Evolutionary conservation across 1,140 invertebrate species (phyloP).

Genomic region (Pseudomyrmex gracilis): DNA sequence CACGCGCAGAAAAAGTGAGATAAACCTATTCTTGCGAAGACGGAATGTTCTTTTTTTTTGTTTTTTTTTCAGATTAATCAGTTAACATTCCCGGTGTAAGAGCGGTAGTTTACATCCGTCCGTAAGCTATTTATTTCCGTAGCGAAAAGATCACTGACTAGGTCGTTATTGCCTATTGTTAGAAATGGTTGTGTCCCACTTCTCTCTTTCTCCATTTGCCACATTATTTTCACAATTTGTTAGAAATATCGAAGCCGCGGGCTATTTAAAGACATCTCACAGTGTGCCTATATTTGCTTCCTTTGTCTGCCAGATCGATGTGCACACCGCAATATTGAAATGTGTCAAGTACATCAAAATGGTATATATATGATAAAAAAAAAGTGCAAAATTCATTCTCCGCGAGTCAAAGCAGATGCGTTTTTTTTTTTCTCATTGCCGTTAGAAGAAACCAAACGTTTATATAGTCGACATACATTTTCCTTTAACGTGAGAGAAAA

Average conservation of each 20-base stretch:
- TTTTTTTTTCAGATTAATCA: background rate
- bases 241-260: too few species aligned
- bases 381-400: slow-evolving; percentile 30
- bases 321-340: background rate
- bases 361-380: background rate
- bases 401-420: slow-evolving; percentile 31
- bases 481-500: slow-evolving; percentile 31
- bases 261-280: too few species aligned
- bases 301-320: slow-evolving; percentile 3
- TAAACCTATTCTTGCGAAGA: background rate
- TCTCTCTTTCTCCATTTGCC: background rate
- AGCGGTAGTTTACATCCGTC: slow-evolving; percentile 1
- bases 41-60: background rate
- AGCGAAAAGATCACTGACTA: slow-evolving; percentile 8
- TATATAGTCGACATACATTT: slow-evolving; percentile 59
- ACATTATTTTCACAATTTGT: background rate
- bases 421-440: slow-evolving; percentile 15
- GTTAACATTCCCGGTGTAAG: background rate
- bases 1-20: background rate
- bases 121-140: slow-evolving; percentile 32
- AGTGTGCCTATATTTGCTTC: background rate
- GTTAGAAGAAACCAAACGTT: slow-evolving; percentile 37
- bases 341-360: background rate
- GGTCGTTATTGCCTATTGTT: slow-evolving; percentile 18
- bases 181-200: background rate